phyloP scores from a whole-genome alignment of 2,797 vertebrate species.

The Meda fulgida region DNA sequence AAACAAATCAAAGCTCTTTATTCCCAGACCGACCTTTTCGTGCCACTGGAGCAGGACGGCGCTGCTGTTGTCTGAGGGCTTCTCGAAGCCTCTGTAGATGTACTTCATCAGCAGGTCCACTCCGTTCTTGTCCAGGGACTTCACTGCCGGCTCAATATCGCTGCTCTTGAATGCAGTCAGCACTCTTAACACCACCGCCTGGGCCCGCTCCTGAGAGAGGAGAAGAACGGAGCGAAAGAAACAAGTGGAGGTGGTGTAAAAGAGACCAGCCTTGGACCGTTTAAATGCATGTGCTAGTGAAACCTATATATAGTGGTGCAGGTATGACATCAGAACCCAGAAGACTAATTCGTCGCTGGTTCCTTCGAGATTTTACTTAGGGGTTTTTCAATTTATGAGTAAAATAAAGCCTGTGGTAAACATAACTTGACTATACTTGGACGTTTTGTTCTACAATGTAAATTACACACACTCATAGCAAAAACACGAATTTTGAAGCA shows the following conservation, averaged over 20 bases:
- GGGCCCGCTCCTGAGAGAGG: constrained; percentile 81
- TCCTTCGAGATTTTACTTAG: no score
- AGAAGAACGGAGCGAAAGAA: not conserved
- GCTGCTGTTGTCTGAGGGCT: constrained; percentile 93
- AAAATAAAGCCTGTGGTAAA: no score
- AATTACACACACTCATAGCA: no score
- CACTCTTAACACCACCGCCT: constrained; percentile 85
- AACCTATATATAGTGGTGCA: no score
- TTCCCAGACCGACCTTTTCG: constrained; percentile 79
- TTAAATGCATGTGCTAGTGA: not conserved
- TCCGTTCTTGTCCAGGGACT: constrained; percentile 85
- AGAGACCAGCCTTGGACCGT: not conserved
- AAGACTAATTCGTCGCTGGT: no score
- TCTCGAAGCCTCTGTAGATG: constrained; percentile 96
- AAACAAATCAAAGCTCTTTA: not conserved
- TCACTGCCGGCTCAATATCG: constrained; percentile 90
- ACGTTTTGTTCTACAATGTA: no score
- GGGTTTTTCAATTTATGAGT: no score
- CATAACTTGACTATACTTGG: no score
- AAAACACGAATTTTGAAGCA: no score
- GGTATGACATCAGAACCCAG: no score
- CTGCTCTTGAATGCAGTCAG: constrained; percentile 90
- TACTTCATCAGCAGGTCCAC: constrained; percentile 95
- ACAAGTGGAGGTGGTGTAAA: not conserved
- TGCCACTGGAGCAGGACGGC: constrained; percentile 94